Evolutionary conservation across 2,888 invertebrate species (phyloP), one percentile per base, ranked within the genome.

Genomic region (Arctia plantaginis): DNA sequence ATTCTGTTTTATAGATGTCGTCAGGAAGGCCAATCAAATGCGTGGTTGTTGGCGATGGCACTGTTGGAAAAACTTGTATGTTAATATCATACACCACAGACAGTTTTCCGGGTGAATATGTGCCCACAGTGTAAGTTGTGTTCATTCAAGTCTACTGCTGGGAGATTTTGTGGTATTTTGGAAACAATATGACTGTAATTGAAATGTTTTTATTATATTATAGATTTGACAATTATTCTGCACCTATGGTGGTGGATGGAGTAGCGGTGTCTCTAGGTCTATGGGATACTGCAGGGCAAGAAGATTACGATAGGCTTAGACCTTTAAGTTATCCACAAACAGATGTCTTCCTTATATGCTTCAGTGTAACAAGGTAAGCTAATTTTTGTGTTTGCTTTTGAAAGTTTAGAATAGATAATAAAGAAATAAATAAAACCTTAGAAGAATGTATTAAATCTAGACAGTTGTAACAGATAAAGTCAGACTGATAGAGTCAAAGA

Each of bases 331-430:
- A 99, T 94, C 99, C 99, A 90, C 99, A 99, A 97, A 99, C 99
- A 83, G 99, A 99, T 96, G 99, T 99, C 82, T 99, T 99, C 96
- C 97, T 99, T 89, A 99, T 99, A 95, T 99, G 99, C 96, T 99
- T 99, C 96, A 99, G 99, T 96, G 99, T 99, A 85, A 99, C 99
- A 87, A 96, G 96, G 96, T 96, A 86, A 86, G 74, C 81, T 55
- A 67, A 59, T 73, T 12, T 41, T 41, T 8, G 30, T 33, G 41
- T 35, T 13, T 44, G 0, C 13, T 44, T 23, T 20, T 10, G 20
- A 66, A 66, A 44, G 27, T 18, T 67, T 30, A 23, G 20, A 44
- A 67, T n/a, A 20, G 30, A 27, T 7, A 27, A 27, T 3, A 66
- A 39, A 65, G 39, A 10, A 12, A 2, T 55, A 10, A 55, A n/a